phyloP scores from a whole-genome alignment of 2,888 invertebrate species.

The Nephrotoma guestfalica region DNA sequence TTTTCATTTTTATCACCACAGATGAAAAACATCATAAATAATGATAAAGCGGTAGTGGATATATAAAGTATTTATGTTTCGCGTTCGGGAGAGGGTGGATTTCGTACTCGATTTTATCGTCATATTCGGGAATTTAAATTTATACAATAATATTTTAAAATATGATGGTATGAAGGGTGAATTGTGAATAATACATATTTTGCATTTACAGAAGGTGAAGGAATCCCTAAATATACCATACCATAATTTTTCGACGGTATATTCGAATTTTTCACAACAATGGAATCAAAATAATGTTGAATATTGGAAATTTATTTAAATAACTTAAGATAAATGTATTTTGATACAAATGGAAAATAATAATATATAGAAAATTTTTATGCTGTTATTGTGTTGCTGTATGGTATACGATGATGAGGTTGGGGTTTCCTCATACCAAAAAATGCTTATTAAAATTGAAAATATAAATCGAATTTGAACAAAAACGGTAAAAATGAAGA shows the following conservation, averaged over 20 bases:
- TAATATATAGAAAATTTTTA: neutral
- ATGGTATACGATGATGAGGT: neutral
- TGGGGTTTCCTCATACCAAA: neutral
- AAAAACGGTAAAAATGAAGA: neutral
- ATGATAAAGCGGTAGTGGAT: neutral
- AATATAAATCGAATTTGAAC: neutral
- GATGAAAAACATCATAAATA: neutral
- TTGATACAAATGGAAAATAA: conserved; percentile 2
- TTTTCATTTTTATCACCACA: neutral
- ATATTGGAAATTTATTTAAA: conserved; percentile 6
- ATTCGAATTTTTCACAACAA: neutral
- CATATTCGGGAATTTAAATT: neutral
- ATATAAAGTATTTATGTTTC: neutral
- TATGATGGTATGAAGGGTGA: conserved; percentile 1
- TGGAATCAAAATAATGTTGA: neutral
- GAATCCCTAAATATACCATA: neutral
- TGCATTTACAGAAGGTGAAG: neutral
- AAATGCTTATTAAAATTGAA: neutral
- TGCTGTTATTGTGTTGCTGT: neutral
- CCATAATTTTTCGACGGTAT: neutral
- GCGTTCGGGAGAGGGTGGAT: neutral
- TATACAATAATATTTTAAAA: neutral
- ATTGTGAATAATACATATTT: neutral
- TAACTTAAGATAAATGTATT: conserved; percentile 6
- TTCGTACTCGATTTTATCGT: neutral